Conservation (phyloP, 2,888 invertebrate species). For the Aphodius sticticus region DNA sequence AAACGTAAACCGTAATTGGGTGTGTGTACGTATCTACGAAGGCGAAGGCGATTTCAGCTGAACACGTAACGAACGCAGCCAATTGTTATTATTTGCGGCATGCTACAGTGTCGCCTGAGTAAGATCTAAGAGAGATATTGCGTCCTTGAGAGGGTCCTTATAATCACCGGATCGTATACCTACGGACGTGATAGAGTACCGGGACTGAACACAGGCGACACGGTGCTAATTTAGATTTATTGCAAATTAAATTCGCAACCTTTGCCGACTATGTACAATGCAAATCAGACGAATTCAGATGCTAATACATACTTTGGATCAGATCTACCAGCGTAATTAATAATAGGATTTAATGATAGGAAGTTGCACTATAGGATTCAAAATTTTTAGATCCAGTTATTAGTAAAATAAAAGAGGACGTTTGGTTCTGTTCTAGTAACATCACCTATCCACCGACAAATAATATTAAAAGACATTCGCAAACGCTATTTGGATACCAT, state of each 20-base stretch:
- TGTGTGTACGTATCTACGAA: not conserved
- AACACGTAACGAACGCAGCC: not conserved
- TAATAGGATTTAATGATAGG: no score
- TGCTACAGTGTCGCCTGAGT: not conserved
- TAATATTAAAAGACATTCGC: no score
- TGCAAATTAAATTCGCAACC: not conserved
- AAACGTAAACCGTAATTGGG: slow-evolving; percentile 4
- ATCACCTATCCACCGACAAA: no score
- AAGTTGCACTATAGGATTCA: no score
- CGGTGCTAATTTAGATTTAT: not conserved
- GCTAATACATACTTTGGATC: no score
- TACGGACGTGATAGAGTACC: not conserved
- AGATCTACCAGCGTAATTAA: no score
- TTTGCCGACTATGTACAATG: not conserved
- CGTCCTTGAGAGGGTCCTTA: not conserved
- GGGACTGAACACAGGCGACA: not conserved
- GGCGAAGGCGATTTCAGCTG: not conserved
- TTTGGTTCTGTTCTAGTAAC: no score
- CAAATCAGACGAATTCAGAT: not conserved
- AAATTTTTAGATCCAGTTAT: no score
- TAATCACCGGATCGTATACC: not conserved
- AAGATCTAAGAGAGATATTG: not conserved
- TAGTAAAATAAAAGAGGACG: no score
- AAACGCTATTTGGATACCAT: no score
- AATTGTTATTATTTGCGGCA: not conserved